phyloP scores from a whole-genome alignment of 2,113 vertebrate genomes.

The Podarcis muralis region DNA sequence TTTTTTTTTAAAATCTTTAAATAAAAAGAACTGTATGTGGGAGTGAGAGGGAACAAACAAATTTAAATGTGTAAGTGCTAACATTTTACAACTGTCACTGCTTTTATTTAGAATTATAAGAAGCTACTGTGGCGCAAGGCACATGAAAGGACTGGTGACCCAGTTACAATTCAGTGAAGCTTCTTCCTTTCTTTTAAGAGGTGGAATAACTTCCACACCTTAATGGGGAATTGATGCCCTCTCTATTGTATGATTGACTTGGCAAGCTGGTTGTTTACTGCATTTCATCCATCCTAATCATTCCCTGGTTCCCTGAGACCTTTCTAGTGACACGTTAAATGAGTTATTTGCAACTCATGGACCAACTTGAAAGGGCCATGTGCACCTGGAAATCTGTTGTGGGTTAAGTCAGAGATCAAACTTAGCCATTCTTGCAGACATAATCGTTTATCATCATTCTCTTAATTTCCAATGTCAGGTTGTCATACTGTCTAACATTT shows the following conservation, averaged over 20 bases:
- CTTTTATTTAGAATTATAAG: conserved; percentile 33
- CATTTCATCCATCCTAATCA: neutral
- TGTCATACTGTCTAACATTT: neutral
- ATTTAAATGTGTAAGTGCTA: conserved; percentile 26
- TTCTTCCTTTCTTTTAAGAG: conserved; percentile 6
- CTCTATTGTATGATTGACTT: neutral
- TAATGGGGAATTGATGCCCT: neutral
- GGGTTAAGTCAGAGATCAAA: neutral
- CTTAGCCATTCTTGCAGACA: neutral
- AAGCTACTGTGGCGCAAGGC: neutral
- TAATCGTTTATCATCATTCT: neutral
- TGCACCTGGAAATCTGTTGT: neutral
- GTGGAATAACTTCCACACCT: neutral
- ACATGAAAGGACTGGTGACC: conserved; percentile 8
- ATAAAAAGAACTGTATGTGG: neutral
- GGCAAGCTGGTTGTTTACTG: neutral
- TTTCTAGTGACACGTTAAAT: neutral
- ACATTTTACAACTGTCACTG: conserved; percentile 13
- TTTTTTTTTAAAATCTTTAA: neutral
- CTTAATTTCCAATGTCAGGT: neutral
- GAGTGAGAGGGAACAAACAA: neutral
- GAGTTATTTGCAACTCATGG: neutral
- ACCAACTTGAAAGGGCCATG: neutral
- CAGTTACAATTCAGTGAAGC: neutral
- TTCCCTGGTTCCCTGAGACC: neutral